Evolutionary conservation across 2,888 invertebrate genomes (phyloP), one percentile per base, ranked within the genome.

Genomic region (Drosophila greeni): DNA sequence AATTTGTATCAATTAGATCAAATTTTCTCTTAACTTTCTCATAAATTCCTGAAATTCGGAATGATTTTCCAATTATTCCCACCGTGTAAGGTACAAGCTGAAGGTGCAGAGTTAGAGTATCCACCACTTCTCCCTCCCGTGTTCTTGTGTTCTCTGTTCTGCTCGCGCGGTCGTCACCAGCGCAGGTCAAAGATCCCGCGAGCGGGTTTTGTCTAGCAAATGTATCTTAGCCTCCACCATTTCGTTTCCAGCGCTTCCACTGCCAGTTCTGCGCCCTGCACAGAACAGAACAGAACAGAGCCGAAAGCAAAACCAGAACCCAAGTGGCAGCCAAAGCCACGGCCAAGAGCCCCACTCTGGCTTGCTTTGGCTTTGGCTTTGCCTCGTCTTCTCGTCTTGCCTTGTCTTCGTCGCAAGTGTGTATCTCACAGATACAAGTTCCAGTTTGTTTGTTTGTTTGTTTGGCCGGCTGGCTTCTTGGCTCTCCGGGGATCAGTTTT

Each of bases 131-230:
- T 33, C 8, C 18, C 14, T 47, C 67, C 34, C 34, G 23, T 31
- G 36, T 31, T 59, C 29, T 72, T 71, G 72, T 72, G 54, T 26
- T 57, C 51, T 65, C 67, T 53, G 58, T 68, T 72, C 66, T 64
- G 52, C 55, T 60, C 67, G 55, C 59, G 59, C 68, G 69, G 84
- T 84, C 84, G 84, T 84, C 82, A 82, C 84, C 80, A 84, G 73
- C 68, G 70, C 77, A 86, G 87, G 87, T 87, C 87, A 87, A 87
- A 87, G 87, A 87, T 87, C 87, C 87, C 83, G 76, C 83, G 81
- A 80, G 79, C 79, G 65, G 81, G 79, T 80, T 80, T 83, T 78
- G 82, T 80, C 84, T 83, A 80, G 83, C 81, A 65, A 76, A 71
- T 76, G 82, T 69, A 70, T 59, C 64, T 66, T 61, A 59, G 68